Evolutionary conservation across 2,113 vertebrate species (phyloP), one percentile per base, ranked within the genome.

Genomic region (Bucco capensis): DNA sequence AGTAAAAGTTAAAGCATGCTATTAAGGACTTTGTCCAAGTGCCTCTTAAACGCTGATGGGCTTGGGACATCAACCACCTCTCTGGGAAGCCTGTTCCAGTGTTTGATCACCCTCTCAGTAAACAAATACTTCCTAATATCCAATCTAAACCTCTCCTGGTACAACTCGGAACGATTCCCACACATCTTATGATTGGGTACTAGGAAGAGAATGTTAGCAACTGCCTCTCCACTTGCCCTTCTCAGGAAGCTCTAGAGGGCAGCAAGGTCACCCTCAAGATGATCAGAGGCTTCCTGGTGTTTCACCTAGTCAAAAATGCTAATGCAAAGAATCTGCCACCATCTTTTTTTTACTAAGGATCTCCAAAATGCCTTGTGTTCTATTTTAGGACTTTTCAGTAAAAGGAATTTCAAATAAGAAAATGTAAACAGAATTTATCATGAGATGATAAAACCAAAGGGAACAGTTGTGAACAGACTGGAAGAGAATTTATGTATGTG

Each of bases 381-480:
- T 61, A 21, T 60, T 93, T 83, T 74, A 25, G 31, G 15, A 61
- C 14, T 81, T 86, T 89, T 89, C 56, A 72, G 38, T 81, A 57
- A 72, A 78, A n/a, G 42, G 19, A 19, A 74, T 91, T 92, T 88
- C 33, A 81, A 92, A 12, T 19, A 22, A 74, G 24, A 73, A 44
- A 90, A 88, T 81, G 86, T 91, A 95, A 93, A 83, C 54, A 95
- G 80, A 89, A 83, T 78, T 86, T 81, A 49, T 83, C 28, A 54
- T 50, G 25, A 58, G 86, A 81, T 64, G 75, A 87, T 72, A 93
- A 72, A 57, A 92, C 60, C 53, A 81, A 92, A 88, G 61, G 61
- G 65, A 95, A 94, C 64, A 88, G 73, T 33, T 95, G 73, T 78
- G 57, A 90, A 92, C 46, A 81, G 73, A 61, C 33, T 90, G 70